These are phyloP conservation scores for Mustelus asterias DNA, from an alignment of 2,113 vertebrate genomes.

Conservation along the genomic window DNA sequence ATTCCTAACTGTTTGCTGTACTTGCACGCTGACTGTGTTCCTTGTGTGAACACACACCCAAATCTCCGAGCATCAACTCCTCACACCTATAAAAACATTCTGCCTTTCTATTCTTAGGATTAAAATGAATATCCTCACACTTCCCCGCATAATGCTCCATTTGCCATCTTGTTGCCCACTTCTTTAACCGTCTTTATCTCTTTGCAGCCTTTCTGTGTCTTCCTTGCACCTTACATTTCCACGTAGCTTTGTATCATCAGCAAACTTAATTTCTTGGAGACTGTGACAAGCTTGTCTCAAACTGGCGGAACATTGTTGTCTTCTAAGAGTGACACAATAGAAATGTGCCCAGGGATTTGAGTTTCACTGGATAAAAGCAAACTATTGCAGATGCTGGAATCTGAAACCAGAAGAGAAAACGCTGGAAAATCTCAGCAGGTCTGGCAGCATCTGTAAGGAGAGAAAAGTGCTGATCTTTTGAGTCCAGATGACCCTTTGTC, in stretches of 20 bases:
- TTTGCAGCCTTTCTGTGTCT: not conserved
- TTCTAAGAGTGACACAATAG: not conserved
- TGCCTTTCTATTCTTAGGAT: not conserved
- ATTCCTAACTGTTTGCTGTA: no score
- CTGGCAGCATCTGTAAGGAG: no score
- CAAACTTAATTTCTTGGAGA: not conserved
- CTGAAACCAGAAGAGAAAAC: no score
- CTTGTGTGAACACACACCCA: no score
- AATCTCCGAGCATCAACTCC: no score
- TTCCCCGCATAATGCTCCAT: not conserved
- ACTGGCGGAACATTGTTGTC: not conserved
- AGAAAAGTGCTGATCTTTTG: no score
- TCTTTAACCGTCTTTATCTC: not conserved
- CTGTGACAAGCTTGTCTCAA: not conserved
- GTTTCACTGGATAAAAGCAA: not conserved
- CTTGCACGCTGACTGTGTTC: no score
- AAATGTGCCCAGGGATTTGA: not conserved
- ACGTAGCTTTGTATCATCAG: not conserved
- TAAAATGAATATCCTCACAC: not conserved
- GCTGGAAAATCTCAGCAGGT: no score
- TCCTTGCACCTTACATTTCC: not conserved
- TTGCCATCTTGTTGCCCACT: not conserved
- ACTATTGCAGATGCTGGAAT: no score
- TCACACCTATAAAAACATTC: not conserved
- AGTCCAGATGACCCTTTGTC: no score